Percentiles rank a stretch among this genome's conserved stretches.
phyloP scores from a whole-genome alignment of 2,797 vertebrate species.

The Cossypha niveicapilla region DNA sequence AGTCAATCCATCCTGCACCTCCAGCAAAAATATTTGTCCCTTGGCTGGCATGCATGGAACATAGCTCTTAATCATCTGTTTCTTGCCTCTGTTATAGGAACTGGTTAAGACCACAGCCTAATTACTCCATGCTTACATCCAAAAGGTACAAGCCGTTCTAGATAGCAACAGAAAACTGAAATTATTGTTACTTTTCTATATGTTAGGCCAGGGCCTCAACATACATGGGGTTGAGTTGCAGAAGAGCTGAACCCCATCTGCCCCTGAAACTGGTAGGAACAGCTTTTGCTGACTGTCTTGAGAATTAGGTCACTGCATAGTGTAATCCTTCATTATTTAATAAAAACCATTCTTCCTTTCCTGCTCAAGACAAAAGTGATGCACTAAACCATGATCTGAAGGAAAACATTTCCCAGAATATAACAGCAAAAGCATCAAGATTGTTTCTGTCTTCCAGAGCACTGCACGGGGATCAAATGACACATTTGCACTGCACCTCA shows the following conservation, averaged over 20 bases:
- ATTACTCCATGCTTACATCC: not conserved
- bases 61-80: not conserved
- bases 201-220: not conserved
- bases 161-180: not conserved
- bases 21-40: not conserved
- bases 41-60: not conserved
- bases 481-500: fast-evolving
- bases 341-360: not conserved
- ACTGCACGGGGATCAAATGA: fast-evolving
- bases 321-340: not conserved
- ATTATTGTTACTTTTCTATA: not conserved
- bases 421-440: not conserved
- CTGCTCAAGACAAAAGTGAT: not conserved
- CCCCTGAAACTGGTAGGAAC: not conserved
- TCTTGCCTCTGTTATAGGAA: not conserved
- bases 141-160: not conserved
- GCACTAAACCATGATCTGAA: not conserved
- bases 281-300: not conserved
- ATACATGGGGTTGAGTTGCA: not conserved
- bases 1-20: not conserved
- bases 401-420: not conserved
- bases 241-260: not conserved
- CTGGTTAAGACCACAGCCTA: not conserved
- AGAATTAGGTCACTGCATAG: not conserved
- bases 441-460: not conserved